phyloP scores from a whole-genome alignment of 2,797 vertebrate genomes.

The Cichlasoma orientale region DNA sequence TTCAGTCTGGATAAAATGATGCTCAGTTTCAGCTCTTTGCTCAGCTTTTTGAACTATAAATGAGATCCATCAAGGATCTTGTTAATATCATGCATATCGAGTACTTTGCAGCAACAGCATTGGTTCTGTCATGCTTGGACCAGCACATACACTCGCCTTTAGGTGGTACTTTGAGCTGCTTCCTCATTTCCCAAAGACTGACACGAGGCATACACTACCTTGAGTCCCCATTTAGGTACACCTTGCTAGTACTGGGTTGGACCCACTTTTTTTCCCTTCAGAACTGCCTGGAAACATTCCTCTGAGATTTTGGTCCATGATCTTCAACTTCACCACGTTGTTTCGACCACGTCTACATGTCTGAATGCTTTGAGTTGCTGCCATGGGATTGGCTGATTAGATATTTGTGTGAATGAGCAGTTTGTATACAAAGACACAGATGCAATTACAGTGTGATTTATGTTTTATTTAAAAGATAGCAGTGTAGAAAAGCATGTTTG shows the following conservation, averaged over 20 bases:
- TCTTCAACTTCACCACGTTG: background rate
- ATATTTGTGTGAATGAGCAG: background rate
- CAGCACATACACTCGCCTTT: too few relatives aligned
- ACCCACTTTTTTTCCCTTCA: background rate
- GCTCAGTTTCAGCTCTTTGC: background rate
- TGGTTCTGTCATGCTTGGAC: too few relatives aligned
- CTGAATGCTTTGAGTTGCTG: background rate
- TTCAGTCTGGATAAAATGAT: background rate
- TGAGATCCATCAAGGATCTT: too few relatives aligned
- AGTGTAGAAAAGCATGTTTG: constrained; percentile 44
- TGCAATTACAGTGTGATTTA: background rate
- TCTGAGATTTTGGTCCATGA: background rate
- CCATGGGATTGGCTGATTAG: background rate
- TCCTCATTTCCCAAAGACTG: background rate
- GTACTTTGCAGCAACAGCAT: too few relatives aligned
- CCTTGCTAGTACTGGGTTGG: background rate
- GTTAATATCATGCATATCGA: too few relatives aligned
- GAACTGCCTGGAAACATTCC: background rate
- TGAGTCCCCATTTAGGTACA: background rate
- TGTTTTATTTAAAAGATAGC: constrained; percentile 56
- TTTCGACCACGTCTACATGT: background rate
- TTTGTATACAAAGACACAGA: background rate
- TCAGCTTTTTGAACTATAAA: background rate
- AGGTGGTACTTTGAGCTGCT: too few relatives aligned
- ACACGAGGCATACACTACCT: background rate